Evolutionary conservation across 2,888 invertebrate genomes (phyloP).

Genomic region (Melanostoma scalare): DNA sequence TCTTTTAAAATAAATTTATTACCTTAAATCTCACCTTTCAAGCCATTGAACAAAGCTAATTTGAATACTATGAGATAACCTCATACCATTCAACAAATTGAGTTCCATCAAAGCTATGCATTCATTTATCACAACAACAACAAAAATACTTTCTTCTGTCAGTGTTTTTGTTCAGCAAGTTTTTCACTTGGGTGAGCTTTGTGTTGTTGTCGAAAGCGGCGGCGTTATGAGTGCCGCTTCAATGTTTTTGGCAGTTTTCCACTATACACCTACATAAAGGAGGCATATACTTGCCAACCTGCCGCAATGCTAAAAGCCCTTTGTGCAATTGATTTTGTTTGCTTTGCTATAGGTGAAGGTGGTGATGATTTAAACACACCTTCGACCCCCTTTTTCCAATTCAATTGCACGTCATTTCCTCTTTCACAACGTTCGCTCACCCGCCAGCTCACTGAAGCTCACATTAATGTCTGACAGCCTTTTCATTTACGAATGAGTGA

Average conservation of each 20-base stretch:
- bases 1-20: conserved; percentile 19
- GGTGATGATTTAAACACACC: conserved; percentile 25
- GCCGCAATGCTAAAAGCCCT: conserved; percentile 8
- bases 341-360: conserved; percentile 13
- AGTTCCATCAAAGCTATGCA: conserved; percentile 32
- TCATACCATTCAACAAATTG: conserved; percentile 28
- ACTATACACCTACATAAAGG: not conserved
- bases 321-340: conserved; percentile 52
- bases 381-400: not conserved
- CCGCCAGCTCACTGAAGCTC: conserved; percentile 56
- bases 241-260: conserved; percentile 53
- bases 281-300: not conserved
- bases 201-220: conserved; percentile 23
- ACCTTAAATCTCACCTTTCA: conserved; percentile 23
- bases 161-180: conserved; percentile 42
- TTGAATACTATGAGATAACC: conserved; percentile 52
- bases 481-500: conserved; percentile 69
- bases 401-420: conserved; percentile 44
- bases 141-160: conserved; percentile 28
- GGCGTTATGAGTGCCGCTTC: conserved; percentile 58
- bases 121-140: conserved; percentile 18
- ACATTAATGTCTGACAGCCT: conserved; percentile 67
- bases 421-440: conserved; percentile 27
- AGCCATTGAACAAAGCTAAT: conserved; percentile 42
- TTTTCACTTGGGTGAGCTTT: conserved; percentile 56